phyloP scores from a whole-genome alignment of 2,113 vertebrate species.

The Poeciliopsis turrubarensis region DNA sequence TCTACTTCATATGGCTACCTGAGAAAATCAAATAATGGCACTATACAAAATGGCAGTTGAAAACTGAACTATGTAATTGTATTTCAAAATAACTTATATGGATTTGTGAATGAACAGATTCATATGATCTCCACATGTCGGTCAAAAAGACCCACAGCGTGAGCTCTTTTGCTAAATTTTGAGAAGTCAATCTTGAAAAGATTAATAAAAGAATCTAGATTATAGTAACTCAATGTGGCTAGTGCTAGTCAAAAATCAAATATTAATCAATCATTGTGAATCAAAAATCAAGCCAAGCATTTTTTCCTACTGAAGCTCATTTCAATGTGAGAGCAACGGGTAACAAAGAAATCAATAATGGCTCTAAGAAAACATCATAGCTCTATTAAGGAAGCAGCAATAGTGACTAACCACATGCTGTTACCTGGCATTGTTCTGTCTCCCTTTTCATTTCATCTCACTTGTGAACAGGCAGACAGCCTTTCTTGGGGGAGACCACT shows the following conservation, averaged over 20 bases:
- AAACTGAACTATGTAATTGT: too few species aligned
- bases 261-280: background rate
- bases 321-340: constrained; percentile 10
- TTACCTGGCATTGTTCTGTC: constrained; percentile 17
- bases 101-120: background rate
- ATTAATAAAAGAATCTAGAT: background rate
- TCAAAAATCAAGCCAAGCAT: background rate
- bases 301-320: background rate
- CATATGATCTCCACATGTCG: background rate
- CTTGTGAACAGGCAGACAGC: constrained; percentile 23
- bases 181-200: background rate
- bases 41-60: too few species aligned
- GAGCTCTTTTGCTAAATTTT: background rate
- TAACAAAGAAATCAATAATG: constrained; percentile 12
- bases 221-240: background rate
- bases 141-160: background rate
- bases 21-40: too few species aligned
- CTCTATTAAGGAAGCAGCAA: constrained; percentile 17
- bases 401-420: constrained; percentile 38
- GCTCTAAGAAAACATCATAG: constrained; percentile 14
- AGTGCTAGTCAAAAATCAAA: background rate
- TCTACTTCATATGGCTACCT: background rate
- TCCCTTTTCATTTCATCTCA: constrained; percentile 23
- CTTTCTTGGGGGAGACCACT: constrained; percentile 1
- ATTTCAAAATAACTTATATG: too few species aligned